A percentile compares a stretch with the other conserved stretches of the same genome.
Evolutionary conservation across 2,888 invertebrate genomes (phyloP).

Genomic region (Rhingia rostrata): DNA sequence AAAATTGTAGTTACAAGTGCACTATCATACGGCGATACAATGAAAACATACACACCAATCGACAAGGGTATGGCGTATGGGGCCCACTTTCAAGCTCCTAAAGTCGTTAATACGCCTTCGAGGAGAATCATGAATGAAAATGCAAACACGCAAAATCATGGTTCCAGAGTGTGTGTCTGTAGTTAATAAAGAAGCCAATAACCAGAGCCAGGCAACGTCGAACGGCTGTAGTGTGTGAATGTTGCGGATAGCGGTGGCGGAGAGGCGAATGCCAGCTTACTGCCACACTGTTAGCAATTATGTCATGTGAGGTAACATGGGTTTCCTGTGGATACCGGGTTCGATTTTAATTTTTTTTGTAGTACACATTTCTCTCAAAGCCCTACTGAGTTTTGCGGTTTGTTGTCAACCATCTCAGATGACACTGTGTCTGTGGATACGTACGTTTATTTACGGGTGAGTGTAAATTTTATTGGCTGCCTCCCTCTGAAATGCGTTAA

Average conservation of each 20-base stretch:
- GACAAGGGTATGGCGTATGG: slow-evolving; percentile 62
- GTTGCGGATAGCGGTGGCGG: slow-evolving; percentile 13
- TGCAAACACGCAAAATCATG: slow-evolving; percentile 69
- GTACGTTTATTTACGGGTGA: slow-evolving; percentile 44
- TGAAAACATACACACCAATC: slow-evolving; percentile 30
- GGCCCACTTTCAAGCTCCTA: slow-evolving; percentile 71
- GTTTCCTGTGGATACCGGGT: slow-evolving; percentile 61
- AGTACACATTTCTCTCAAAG: not conserved
- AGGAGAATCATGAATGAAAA: slow-evolving; percentile 73
- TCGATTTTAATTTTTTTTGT: slow-evolving; percentile 22
- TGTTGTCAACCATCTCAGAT: slow-evolving; percentile 65
- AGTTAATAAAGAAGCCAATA: slow-evolving; percentile 44
- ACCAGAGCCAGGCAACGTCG: slow-evolving; percentile 3
- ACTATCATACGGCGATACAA: slow-evolving; percentile 25
- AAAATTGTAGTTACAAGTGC: slow-evolving; percentile 33
- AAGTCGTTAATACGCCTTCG: slow-evolving; percentile 73
- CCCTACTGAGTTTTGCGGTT: slow-evolving; percentile 52
- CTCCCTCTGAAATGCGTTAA: slow-evolving; percentile 49
- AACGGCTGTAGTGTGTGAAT: not conserved
- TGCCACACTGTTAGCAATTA: slow-evolving; percentile 62
- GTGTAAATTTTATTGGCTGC: slow-evolving; percentile 51
- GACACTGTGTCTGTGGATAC: slow-evolving; percentile 26
- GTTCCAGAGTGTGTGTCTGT: slow-evolving; percentile 27
- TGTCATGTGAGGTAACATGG: slow-evolving; percentile 68
- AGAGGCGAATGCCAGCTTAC: slow-evolving; percentile 36